phyloP scores from a whole-genome alignment of 2,797 vertebrate genomes.

The Lycodopsis pacificus region DNA sequence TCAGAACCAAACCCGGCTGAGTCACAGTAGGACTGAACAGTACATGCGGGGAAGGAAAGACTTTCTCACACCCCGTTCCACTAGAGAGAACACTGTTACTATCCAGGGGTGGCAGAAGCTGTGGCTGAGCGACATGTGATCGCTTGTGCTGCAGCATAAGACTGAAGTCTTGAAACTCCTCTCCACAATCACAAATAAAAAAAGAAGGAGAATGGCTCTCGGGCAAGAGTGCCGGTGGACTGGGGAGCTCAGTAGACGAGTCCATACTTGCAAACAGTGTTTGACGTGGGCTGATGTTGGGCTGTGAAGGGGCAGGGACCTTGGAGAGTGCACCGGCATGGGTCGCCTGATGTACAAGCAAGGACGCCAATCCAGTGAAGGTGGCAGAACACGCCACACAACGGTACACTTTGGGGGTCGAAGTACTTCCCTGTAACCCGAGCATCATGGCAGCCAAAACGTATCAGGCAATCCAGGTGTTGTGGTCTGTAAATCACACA shows the following conservation, averaged over 20 bases:
- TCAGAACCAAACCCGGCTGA: conserved; percentile 42
- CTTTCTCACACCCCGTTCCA: conserved; percentile 12
- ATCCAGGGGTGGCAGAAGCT: conserved; percentile 44
- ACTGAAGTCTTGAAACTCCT: conserved; percentile 77
- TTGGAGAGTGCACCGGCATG: conserved; percentile 74
- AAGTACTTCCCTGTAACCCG: conserved; percentile 81
- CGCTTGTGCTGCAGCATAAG: conserved; percentile 80
- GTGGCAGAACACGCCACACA: conserved; percentile 86
- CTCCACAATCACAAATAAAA: conserved; percentile 81
- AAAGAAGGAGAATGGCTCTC: conserved; percentile 65
- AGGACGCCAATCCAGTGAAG: conserved; percentile 82
- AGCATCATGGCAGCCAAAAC: conserved; percentile 77
- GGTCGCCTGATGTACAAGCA: conserved; percentile 85
- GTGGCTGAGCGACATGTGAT: conserved; percentile 61
- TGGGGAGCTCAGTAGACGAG: conserved; percentile 55
- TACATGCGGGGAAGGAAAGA: conserved; percentile 32
- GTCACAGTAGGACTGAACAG: conserved; percentile 30
- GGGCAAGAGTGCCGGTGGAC: conserved; percentile 18
- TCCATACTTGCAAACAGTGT: conserved; percentile 58
- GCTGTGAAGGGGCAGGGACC: conserved; percentile 48
- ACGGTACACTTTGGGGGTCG: conserved; percentile 80
- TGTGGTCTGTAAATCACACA: conserved; percentile 64
- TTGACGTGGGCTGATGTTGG: conserved; percentile 48
- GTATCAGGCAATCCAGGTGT: conserved; percentile 24
- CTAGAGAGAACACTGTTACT: conserved; percentile 29